Evolutionary conservation across 2,113 vertebrate genomes (phyloP).

Genomic region (Ophiodon elongatus): DNA sequence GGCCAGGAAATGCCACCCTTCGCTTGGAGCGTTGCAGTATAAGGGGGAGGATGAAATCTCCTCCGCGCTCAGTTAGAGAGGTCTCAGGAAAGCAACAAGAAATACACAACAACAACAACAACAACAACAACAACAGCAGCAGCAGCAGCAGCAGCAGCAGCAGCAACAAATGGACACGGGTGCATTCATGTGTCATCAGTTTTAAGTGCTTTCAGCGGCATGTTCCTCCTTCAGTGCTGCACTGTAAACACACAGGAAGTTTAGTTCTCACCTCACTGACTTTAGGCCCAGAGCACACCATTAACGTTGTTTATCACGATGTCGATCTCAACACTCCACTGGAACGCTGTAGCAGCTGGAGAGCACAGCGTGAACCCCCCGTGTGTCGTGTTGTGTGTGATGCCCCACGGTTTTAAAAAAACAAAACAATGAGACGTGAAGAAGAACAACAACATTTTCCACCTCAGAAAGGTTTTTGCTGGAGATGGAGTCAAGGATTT

Average conservation of each 20-base stretch:
- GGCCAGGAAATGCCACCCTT: neutral
- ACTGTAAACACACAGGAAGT: conserved; percentile 73
- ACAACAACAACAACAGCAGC: neutral
- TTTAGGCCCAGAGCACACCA: conserved; percentile 17
- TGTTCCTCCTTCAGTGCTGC: conserved; percentile 51
- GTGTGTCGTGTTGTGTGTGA: too few species aligned
- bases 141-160: neutral
- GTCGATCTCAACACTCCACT: conserved; percentile 13
- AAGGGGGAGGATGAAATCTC: neutral
- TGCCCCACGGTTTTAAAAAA: too few species aligned
- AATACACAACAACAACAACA: neutral
- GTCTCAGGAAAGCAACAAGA: neutral
- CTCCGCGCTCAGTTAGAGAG: neutral
- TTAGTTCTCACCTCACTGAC: conserved; percentile 72
- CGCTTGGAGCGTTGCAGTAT: neutral
- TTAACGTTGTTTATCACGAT: conserved; percentile 4
- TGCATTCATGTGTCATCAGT: neutral
- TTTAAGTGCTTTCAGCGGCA: neutral
- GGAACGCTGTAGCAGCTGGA: neutral
- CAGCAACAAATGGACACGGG: neutral
- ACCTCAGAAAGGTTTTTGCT: neutral
- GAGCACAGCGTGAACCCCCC: too few species aligned
- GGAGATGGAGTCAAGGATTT: neutral
- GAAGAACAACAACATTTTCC: neutral
- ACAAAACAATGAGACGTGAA: neutral